Evolutionary conservation across 2,113 vertebrate genomes (phyloP), one percentile per base, ranked within the genome.

Genomic region (Takifugu flavidus): DNA sequence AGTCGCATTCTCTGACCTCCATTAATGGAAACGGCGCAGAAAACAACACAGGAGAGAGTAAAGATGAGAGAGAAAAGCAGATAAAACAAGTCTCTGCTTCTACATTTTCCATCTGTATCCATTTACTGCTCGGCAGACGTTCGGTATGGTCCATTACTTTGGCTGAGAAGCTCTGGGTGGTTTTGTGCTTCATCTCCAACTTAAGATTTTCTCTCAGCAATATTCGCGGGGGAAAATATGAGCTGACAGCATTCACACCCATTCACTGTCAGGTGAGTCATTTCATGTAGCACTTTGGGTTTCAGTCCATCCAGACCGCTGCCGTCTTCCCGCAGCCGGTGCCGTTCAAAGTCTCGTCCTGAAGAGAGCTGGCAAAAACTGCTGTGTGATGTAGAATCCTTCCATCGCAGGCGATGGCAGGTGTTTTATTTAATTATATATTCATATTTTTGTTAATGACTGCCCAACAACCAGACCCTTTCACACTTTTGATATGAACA

Each of bases 201-300:
- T 52, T 79, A 69, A 67, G 84, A 75, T 80, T 76, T 56, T 51
- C 77, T 67, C 71, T 77, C 67, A 56, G 74, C 72, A 65, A 75
- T 60, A 70, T 4, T 58, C 78, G 59, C 56, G 70, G 70, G 72
- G 84, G 82, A 87, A 88, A 89, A 86, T 82, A 68, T 89, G 84
- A 89, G 85, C 70, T 12, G 81, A 65, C 67, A 52, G 70, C 44
- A 60, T 67, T 85, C 79, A 67, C 87, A 72, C 87, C 86, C 80
- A 83, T 78, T 62, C 62, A 78, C 78, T 77, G 50, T 87, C 82
- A 90, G 87, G 89, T 89, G 89, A 89, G 86, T 89, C 87, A 90
- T 85, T 83, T 83, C 72, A 77, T 85, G 82, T 81, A 72, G 84
- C 73, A 76, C 82, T 82, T 89, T 85, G 87, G 80, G 85, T 87